A percentile compares a stretch with the other conserved stretches of the same genome.
Evolutionary conservation across 1,140 invertebrate genomes (phyloP).

Genomic region (Drosophila bifasciata): DNA sequence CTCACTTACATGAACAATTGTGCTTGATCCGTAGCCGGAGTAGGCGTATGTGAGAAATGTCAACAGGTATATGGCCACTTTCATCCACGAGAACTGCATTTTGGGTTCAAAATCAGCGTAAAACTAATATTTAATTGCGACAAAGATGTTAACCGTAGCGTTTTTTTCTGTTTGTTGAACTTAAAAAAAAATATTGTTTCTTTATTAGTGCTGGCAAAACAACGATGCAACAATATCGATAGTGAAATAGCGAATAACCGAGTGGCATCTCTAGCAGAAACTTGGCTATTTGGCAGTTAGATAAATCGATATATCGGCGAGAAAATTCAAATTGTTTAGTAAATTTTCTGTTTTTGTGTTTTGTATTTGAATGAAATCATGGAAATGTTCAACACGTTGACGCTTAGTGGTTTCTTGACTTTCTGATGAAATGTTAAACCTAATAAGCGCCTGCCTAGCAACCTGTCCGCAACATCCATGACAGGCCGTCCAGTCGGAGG

Average conservation of each 20-base stretch:
- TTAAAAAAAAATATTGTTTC: too few relatives aligned
- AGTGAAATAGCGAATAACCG: too few relatives aligned
- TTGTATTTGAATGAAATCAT: neutral
- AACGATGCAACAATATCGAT: too few relatives aligned
- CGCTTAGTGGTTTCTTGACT: neutral
- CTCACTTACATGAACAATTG: conserved; percentile 86
- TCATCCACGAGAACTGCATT: conserved; percentile 90
- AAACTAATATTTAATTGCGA: neutral
- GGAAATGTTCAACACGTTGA: neutral
- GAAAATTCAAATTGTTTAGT: conserved; percentile 27
- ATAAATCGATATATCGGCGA: conserved; percentile 4
- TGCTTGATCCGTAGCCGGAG: conserved; percentile 90
- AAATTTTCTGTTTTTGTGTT: neutral
- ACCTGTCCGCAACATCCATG: conserved; percentile 22
- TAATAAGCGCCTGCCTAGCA: conserved; percentile 3
- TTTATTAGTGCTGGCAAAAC: too few relatives aligned
- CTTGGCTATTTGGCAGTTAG: too few relatives aligned
- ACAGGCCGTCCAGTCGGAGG: conserved; percentile 19
- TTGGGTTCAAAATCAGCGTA: conserved; percentile 16
- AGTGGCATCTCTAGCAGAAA: too few relatives aligned
- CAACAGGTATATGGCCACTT: conserved; percentile 89
- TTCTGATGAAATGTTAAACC: conserved; percentile 1
- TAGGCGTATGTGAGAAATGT: conserved; percentile 92
- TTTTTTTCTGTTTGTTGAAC: neutral
- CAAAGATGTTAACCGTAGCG: neutral